These are phyloP conservation scores for Musca domestica DNA, from an alignment of 1,140 invertebrate species.

Conservation along the genomic window DNA sequence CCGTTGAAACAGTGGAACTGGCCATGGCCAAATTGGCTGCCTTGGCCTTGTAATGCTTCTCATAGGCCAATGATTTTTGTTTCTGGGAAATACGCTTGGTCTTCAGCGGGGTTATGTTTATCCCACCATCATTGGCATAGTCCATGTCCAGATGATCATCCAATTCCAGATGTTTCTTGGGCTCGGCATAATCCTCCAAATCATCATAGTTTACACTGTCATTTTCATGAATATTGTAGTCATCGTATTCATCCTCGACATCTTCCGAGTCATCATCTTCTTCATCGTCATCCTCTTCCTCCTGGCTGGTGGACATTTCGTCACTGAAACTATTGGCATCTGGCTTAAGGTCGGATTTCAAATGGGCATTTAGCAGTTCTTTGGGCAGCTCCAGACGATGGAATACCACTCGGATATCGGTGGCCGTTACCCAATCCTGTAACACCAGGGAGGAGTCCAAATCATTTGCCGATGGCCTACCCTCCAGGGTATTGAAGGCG, in stretches of 20 bases:
- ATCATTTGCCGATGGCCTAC: slow-evolving; percentile 88
- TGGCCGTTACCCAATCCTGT: slow-evolving; percentile 99
- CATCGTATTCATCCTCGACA: slow-evolving; percentile 45
- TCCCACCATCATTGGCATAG: slow-evolving; percentile 45
- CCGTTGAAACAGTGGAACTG: slow-evolving; percentile 31
- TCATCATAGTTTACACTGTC: slow-evolving; percentile 51
- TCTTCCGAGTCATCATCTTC: slow-evolving; percentile 47
- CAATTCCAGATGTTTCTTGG: slow-evolving; percentile 47
- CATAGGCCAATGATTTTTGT: slow-evolving; percentile 40
- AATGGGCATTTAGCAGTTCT: slow-evolving; percentile 38
- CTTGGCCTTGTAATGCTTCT: slow-evolving; percentile 45
- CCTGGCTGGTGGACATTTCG: slow-evolving; percentile 43
- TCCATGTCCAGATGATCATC: slow-evolving; percentile 47
- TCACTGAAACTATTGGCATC: slow-evolving; percentile 52
- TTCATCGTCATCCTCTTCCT: slow-evolving; percentile 34
- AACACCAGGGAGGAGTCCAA: slow-evolving; percentile 95
- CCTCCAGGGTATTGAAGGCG: slow-evolving; percentile 95
- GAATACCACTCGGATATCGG: slow-evolving; percentile 93
- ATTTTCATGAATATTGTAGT: slow-evolving; percentile 50
- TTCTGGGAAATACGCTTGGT: slow-evolving; percentile 33
- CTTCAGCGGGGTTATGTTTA: slow-evolving; percentile 19
- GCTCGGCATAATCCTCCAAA: slow-evolving; percentile 40
- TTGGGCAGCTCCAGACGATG: slow-evolving; percentile 75
- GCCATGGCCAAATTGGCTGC: slow-evolving; percentile 39
- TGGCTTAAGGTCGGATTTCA: slow-evolving; percentile 37